Evolutionary conservation across 1,140 invertebrate species (phyloP).

Genomic region (Brachionus rotundiformis): DNA sequence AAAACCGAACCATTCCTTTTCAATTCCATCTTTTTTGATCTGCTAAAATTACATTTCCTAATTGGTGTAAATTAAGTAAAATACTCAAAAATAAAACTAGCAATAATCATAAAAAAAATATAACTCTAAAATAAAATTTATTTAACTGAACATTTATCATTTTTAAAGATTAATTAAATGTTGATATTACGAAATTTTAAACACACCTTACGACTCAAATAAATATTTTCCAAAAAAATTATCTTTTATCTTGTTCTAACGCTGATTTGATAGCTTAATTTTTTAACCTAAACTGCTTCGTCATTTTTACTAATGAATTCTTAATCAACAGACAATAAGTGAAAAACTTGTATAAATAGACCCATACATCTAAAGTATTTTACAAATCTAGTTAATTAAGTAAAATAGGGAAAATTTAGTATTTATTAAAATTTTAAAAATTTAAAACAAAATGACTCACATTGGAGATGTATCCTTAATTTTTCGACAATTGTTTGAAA

Average conservation of each 20-base stretch:
- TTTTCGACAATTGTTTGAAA: constrained; percentile 79
- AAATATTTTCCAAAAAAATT: constrained; percentile 14
- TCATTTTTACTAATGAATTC: constrained; percentile 1
- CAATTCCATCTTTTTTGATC: not conserved
- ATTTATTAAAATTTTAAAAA: not conserved
- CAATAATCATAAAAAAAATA: too few species aligned
- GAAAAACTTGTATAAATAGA: not conserved
- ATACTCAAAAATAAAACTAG: too few species aligned
- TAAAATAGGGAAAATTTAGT: not conserved
- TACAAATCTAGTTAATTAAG: not conserved
- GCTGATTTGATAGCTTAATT: not conserved
- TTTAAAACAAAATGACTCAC: not conserved
- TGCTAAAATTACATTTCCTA: not conserved
- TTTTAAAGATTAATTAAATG: not conserved
- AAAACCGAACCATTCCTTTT: too few species aligned
- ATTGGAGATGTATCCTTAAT: constrained; percentile 18
- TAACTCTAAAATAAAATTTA: not conserved
- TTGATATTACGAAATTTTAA: not conserved
- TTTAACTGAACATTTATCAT: not conserved
- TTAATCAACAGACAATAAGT: not conserved
- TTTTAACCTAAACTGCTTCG: not conserved
- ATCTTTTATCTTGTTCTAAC: not conserved
- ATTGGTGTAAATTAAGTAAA: too few species aligned
- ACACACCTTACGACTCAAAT: not conserved
- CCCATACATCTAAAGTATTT: not conserved